Evolutionary conservation across 1,140 invertebrate genomes (phyloP), one percentile per base, ranked within the genome.

Genomic region (Lordiphosa mommai): DNA sequence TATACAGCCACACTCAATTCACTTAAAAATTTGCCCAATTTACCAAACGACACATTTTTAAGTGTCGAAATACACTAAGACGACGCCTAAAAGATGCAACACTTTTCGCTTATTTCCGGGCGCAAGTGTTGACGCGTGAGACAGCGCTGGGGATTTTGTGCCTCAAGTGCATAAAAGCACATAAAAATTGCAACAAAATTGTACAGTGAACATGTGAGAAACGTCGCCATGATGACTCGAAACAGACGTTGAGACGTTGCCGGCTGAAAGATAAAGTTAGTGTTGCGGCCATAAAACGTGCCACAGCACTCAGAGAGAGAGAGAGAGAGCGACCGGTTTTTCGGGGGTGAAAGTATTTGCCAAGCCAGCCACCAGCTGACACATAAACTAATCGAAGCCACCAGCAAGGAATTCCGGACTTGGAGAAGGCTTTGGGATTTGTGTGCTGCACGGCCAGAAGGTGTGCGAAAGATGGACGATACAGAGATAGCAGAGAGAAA

Each of bases 101-200:
- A 71, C 56, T 71, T 65, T 57, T 47, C 29, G 46, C 41, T 55
- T 60, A 61, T 61, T 52, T 20, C 6, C 4, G 20, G 60, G 10
- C 43, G 63, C 68, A 57, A 66, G 76, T 63, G 65, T 46, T 67
- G 53, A 57, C 36, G 56, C 41, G 47, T 61, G 46, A 33, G 14
- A 32, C 43, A 29, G 40, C n/a, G 38, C 20, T 13, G 36, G 16
- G 34, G 43, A 16, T 14, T 29, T 37, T 29, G 44, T 50, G 49
- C 34, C 55, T 55, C 59, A 60, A 69, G 59, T 80, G 70, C 64
- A 79, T 73, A 70, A 52, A 37, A 72, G 74, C 70, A 57, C 49
- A 76, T 72, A 68, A 84, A 84, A 84, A 68, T 69, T 68, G 71
- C 74, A 80, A 67, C 60, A 64, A 60, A 84, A 84, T 77, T 59